These are phyloP conservation scores for Galendromus occidentalis DNA, from an alignment of 1,140 invertebrate species.

Conservation along the genomic window DNA sequence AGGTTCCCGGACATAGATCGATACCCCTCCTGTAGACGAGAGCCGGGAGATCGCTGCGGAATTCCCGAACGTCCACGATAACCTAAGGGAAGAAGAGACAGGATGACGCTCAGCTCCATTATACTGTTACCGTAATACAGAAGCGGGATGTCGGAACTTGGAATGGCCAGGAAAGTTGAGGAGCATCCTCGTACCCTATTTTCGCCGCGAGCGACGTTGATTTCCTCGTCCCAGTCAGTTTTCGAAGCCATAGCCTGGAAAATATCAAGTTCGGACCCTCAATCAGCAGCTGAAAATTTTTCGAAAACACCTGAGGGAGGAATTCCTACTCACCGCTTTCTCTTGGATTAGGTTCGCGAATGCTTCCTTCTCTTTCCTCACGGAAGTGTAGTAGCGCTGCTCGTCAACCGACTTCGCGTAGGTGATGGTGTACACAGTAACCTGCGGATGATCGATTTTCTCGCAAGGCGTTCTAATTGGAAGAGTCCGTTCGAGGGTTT, in stretches of 20 bases:
- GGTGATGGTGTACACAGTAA: constrained; percentile 21
- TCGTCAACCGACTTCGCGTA: constrained; percentile 64
- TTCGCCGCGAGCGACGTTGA: not conserved
- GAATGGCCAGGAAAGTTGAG: too few species aligned
- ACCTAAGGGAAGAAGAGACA: constrained; percentile 34
- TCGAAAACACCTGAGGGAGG: constrained; percentile 19
- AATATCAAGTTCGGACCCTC: constrained; percentile 15
- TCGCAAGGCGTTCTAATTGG: too few species aligned
- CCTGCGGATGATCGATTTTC: not conserved
- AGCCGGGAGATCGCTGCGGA: constrained; percentile 82
- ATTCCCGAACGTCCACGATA: constrained; percentile 95
- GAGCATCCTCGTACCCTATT: constrained; percentile 21
- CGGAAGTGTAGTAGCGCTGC: constrained; percentile 71
- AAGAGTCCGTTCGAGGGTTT: too few species aligned
- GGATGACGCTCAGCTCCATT: too few species aligned
- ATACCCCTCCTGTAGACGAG: constrained; percentile 79
- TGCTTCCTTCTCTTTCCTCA: constrained; percentile 74
- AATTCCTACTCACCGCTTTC: constrained; percentile 71
- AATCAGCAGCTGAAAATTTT: constrained; percentile 16
- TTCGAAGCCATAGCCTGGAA: constrained; percentile 70
- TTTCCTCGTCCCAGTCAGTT: constrained; percentile 45
- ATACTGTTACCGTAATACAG: too few species aligned
- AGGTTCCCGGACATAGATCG: constrained; percentile 73
- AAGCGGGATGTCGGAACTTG: too few species aligned
- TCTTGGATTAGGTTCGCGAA: constrained; percentile 77